Percentiles rank a stretch among this genome's conserved stretches.
phyloP scores from a whole-genome alignment of 2,888 invertebrate species.

The Cetonia aurata region DNA sequence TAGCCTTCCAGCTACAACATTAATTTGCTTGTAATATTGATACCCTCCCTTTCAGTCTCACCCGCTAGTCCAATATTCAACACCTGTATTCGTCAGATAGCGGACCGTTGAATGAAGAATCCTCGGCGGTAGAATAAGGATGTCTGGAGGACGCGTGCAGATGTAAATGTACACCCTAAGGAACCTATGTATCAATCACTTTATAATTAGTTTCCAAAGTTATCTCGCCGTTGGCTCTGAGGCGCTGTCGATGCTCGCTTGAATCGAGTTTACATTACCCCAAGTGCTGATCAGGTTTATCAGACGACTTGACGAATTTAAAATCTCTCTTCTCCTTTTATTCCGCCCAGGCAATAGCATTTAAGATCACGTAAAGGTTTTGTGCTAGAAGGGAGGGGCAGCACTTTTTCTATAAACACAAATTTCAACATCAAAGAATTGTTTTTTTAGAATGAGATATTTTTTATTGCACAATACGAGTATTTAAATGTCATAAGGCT shows the following conservation, averaged over 20 bases:
- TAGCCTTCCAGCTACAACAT: constrained; percentile 27
- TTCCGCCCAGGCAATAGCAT: background rate
- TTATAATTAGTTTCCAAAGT: constrained; percentile 58
- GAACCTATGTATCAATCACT: constrained; percentile 55
- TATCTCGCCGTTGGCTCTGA: constrained; percentile 49
- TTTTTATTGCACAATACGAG: no score
- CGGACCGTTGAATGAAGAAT: constrained; percentile 22
- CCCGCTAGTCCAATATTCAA: constrained; percentile 29
- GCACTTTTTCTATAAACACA: no score
- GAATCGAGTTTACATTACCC: constrained; percentile 45
- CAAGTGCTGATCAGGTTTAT: constrained; percentile 19
- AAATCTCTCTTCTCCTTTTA: background rate
- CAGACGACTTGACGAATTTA: constrained; percentile 14
- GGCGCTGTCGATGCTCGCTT: constrained; percentile 49
- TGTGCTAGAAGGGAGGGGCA: no score
- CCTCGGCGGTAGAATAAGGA: constrained; percentile 33
- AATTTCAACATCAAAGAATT: no score
- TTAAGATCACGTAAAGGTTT: background rate
- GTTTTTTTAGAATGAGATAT: no score
- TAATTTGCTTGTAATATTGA: constrained; percentile 30
- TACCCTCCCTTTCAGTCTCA: constrained; percentile 10
- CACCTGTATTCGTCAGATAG: constrained; percentile 37
- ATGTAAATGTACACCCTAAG: constrained; percentile 40
- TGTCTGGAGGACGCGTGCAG: constrained; percentile 32
- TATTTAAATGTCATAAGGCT: no score